Evolutionary conservation across 1,140 invertebrate species (phyloP).

Genomic region (Littorina saxatilis): DNA sequence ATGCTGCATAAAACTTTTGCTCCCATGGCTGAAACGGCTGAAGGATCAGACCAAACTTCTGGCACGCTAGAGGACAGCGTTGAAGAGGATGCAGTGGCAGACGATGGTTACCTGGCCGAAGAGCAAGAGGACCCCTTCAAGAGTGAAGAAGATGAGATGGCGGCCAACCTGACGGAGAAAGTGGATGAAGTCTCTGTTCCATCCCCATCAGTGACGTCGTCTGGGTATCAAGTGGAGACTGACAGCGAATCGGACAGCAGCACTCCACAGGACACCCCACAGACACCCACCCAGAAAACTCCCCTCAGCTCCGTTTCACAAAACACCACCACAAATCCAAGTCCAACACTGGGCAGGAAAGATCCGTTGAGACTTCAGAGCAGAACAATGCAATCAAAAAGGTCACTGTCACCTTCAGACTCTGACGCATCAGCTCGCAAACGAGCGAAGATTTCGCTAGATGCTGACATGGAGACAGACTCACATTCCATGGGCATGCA

Average conservation of each 20-base stretch:
- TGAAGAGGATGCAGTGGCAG: background rate
- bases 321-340: background rate
- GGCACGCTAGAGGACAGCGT: background rate
- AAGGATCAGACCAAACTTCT: background rate
- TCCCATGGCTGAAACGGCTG: background rate
- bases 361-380: background rate
- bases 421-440: slow-evolving; percentile 14
- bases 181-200: background rate
- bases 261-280: background rate
- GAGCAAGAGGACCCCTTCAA: slow-evolving; percentile 21
- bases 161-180: background rate
- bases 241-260: slow-evolving; percentile 26
- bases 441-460: background rate
- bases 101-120: background rate
- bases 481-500: slow-evolving; percentile 1
- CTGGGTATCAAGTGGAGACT: slow-evolving; percentile 9
- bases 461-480: slow-evolving; percentile 12
- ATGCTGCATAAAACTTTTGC: background rate
- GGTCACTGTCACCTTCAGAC: slow-evolving; percentile 26
- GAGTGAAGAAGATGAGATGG: background rate
- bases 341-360: background rate
- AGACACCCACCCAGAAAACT: background rate
- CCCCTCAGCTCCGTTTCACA: background rate
- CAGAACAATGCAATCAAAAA: background rate
- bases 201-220: background rate